phyloP scores from a whole-genome alignment of 2,113 vertebrate species.

The Panurus biarmicus region DNA sequence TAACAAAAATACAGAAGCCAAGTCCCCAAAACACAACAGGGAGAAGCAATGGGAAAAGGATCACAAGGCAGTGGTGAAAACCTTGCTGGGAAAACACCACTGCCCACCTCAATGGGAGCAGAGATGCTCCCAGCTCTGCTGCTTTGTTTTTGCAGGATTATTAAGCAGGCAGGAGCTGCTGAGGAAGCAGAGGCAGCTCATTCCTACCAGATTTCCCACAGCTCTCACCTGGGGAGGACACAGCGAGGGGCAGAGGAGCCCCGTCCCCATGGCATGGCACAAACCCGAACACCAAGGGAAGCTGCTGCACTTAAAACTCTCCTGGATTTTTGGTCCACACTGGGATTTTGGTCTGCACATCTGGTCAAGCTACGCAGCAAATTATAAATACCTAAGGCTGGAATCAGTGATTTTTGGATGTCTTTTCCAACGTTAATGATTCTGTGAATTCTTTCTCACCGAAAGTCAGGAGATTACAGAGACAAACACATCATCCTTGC shows the following conservation, averaged over 20 bases:
- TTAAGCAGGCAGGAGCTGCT: not conserved
- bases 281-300: not conserved
- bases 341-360: not conserved
- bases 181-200: not conserved
- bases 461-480: not conserved
- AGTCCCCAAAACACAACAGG: not conserved
- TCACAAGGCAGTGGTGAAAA: not conserved
- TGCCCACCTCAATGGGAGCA: not conserved
- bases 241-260: not conserved
- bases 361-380: not conserved
- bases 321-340: not conserved
- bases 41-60: not conserved
- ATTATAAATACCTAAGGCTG: not conserved
- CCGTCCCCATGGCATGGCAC: rapidly evolving
- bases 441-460: not conserved
- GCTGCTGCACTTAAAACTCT: not conserved
- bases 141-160: not conserved
- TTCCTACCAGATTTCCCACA: not conserved
- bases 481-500: not conserved
- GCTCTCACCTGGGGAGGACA: not conserved
- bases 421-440: not conserved
- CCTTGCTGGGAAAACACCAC: not conserved
- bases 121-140: not conserved
- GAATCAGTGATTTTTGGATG: not conserved
- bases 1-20: not conserved